Evolutionary conservation across 2,113 vertebrate species (phyloP), one percentile per base, ranked within the genome.

Genomic region (Sinocyclocheilus maitianheensis): DNA sequence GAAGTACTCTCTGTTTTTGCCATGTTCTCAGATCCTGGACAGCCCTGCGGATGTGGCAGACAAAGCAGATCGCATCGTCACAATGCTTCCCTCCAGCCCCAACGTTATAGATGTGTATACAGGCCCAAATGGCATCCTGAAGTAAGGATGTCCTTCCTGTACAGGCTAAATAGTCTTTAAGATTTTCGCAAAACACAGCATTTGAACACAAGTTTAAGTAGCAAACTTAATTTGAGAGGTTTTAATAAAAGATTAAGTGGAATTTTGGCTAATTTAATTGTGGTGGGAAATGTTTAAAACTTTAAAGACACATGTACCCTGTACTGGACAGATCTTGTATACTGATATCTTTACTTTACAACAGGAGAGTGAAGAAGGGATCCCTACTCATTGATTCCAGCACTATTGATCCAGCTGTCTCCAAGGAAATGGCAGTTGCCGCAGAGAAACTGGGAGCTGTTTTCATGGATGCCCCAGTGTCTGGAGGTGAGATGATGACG

Each of bases 381-480:
- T 98, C 98, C 30, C 93, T 99, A n/a, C 94, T 99, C 90, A 98
- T 99, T 89, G 98, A 99, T 94, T 99, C 98, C 91, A 99, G 98
- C 93, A 99, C 98, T 89, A 99, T 99, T 88, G 98, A 99, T 91
- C 98, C 98, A 58, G 72, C 95, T 18, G 96, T 99, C 90, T 98
- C 98, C 51, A 99, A 99, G 93, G 97, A 99, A 87, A 95, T 98
- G 94, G 95, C 97, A 53, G 95, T 94, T 87, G 97, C 96, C 88
- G 95, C 96, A 87, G 98, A 99, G 93, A 99, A 97, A 93, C 96
- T 95, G 94, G 98, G 98, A 90, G 97, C 98, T 8, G 97, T 99
- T 91, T 99, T 99, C 89, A 99, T 99, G 98, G 98, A 99, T 92
- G 97, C 97, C n/a, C 98, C 98, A 53, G 98, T 99, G 88, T 99